Conservation (phyloP, 2,797 vertebrate genomes). For the Sebastes aleutianus region DNA sequence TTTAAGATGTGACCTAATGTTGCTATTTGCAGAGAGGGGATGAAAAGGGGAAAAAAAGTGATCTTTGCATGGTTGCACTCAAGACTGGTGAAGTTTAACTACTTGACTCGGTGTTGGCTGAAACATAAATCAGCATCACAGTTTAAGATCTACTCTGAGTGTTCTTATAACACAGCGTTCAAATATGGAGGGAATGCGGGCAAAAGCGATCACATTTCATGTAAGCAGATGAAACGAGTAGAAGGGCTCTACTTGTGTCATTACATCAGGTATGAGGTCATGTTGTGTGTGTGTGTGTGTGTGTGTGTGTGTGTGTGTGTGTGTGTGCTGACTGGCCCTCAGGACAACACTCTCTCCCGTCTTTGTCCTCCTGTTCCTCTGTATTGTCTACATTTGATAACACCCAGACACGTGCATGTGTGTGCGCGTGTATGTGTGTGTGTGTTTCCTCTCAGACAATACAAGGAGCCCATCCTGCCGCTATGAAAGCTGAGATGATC, state of each 20-base stretch:
- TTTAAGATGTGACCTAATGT: constrained; percentile 58
- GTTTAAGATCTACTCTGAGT: neutral
- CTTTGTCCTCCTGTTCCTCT: constrained; percentile 76
- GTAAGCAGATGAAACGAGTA: constrained; percentile 16
- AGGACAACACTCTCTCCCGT: constrained; percentile 74
- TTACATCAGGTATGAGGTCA: constrained; percentile 57
- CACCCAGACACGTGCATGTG: constrained; percentile 65
- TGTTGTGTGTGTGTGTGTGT: constrained; percentile 23
- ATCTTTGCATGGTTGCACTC: constrained; percentile 24
- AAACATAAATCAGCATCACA: constrained; percentile 34
- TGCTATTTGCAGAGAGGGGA: constrained; percentile 46
- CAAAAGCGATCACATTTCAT: neutral
- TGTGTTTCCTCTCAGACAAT: constrained; percentile 66
- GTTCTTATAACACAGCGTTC: neutral
- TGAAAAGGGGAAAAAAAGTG: neutral
- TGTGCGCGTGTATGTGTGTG: constrained; percentile 3
- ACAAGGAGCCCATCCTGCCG: constrained; percentile 62
- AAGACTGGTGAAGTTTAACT: constrained; percentile 25
- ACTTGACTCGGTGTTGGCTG: constrained; percentile 3
- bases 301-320: constrained; percentile 23
- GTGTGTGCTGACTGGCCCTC: constrained; percentile 28
- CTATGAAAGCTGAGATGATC: constrained; percentile 46
- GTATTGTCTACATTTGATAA: constrained; percentile 78
- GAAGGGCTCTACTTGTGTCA: constrained; percentile 14
- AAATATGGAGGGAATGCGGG: constrained; percentile 3